These are phyloP conservation scores for Venusia cambrica DNA, from an alignment of 2,888 invertebrate species.

Conservation along the genomic window DNA sequence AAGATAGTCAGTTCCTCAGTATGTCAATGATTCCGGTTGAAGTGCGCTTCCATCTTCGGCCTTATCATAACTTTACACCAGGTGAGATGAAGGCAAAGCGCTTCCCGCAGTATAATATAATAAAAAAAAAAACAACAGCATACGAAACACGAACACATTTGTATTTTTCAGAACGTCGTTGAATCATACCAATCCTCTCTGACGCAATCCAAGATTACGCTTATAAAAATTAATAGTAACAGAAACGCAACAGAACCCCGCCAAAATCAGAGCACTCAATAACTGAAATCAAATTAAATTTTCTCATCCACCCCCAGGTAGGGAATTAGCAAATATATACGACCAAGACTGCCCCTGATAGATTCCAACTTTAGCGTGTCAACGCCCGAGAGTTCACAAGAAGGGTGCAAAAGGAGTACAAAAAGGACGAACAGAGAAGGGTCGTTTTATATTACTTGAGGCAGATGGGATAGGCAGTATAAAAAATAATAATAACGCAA, in stretches of 20 bases:
- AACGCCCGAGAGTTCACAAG: constrained; percentile 50
- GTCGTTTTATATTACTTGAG: constrained; percentile 44
- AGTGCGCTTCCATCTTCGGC: too few species aligned
- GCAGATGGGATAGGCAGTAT: constrained; percentile 40
- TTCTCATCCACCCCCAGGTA: constrained; percentile 34
- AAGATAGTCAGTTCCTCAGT: too few species aligned
- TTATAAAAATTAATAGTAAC: constrained; percentile 15
- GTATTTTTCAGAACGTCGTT: too few species aligned
- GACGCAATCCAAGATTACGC: constrained; percentile 8
- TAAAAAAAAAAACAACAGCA: too few species aligned
- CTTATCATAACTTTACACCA: too few species aligned
- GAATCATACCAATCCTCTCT: constrained; percentile 19
- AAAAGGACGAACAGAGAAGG: constrained; percentile 44
- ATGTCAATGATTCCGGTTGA: too few species aligned
- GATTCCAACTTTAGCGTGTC: constrained; percentile 44
- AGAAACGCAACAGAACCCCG: constrained; percentile 15
- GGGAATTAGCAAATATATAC: constrained; percentile 35
- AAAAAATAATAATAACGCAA: constrained; percentile 34
- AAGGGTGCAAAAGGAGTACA: constrained; percentile 47
- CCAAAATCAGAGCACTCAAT: constrained; percentile 26
- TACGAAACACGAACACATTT: too few species aligned
- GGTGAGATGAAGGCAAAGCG: too few species aligned
- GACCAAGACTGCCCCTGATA: constrained; percentile 38
- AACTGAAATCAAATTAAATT: constrained; percentile 27
- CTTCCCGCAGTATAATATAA: too few species aligned